These are phyloP conservation scores for Halocynthia roretzi DNA, from an alignment of 23 tunicate species.

Conservation along the genomic window DNA sequence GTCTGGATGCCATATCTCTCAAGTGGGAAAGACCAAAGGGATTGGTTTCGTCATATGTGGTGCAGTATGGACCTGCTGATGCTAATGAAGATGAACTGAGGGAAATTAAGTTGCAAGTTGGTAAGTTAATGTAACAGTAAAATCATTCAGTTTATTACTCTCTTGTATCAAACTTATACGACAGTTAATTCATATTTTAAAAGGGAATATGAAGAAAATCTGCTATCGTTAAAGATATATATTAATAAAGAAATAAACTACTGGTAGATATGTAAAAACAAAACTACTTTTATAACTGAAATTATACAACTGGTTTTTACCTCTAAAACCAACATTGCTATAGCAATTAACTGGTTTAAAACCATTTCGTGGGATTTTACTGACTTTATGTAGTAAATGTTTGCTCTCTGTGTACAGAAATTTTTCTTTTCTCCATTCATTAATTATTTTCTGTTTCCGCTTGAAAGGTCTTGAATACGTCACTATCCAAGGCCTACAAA, in stretches of 20 bases:
- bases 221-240: too few relatives aligned
- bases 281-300: too few relatives aligned
- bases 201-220: too few relatives aligned
- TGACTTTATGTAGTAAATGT: too few relatives aligned
- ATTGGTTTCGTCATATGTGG: slow-evolving; percentile 46
- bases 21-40: slow-evolving; percentile 51
- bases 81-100: slow-evolving; percentile 27
- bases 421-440: neutral
- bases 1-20: slow-evolving; percentile 23
- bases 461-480: slow-evolving; percentile 40
- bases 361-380: too few relatives aligned
- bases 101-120: slow-evolving; percentile 26
- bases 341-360: too few relatives aligned
- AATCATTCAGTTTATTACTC: neutral
- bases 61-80: slow-evolving; percentile 41
- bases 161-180: neutral
- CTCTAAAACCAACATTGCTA: too few relatives aligned
- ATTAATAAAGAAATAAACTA: too few relatives aligned
- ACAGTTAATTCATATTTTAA: too few relatives aligned
- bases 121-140: slow-evolving; percentile 3
- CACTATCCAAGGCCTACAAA: slow-evolving; percentile 32
- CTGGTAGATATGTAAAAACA: too few relatives aligned
- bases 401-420: too few relatives aligned
- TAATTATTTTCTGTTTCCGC: neutral
- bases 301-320: too few relatives aligned